Evolutionary conservation across 2,888 invertebrate genomes (phyloP).

Genomic region (Andrena dorsata): DNA sequence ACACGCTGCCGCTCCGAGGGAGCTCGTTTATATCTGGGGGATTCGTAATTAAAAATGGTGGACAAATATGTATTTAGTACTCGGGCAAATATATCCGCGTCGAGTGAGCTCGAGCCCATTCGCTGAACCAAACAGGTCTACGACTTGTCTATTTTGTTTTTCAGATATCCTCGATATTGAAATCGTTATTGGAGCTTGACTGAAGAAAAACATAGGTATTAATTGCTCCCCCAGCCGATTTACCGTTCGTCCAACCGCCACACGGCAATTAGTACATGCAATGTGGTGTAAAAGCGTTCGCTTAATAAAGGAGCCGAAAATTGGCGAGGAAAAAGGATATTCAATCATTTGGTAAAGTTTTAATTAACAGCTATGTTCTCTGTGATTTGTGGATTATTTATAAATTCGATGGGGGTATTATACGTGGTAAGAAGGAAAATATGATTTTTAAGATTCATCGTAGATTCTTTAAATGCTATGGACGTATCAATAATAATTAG

Average conservation of each 20-base stretch:
- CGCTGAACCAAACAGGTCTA: background rate
- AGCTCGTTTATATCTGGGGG: conserved; percentile 20
- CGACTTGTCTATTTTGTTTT: conserved; percentile 4
- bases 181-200: background rate
- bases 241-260: background rate
- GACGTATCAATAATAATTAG: no score
- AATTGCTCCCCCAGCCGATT: background rate
- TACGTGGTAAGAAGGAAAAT: no score
- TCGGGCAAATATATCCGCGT: conserved; percentile 5
- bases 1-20: background rate
- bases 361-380: no score
- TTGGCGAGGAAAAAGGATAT: no score
- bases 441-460: no score
- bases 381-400: no score
- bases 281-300: background rate
- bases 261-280: background rate
- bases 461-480: no score
- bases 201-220: conserved; percentile 5
- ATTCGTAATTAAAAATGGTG: conserved; percentile 37
- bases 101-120: background rate
- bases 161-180: conserved; percentile 19
- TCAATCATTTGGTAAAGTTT: no score
- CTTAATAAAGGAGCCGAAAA: background rate
- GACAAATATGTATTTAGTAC: conserved; percentile 30
- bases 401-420: no score